Evolutionary conservation across 2,888 invertebrate genomes (phyloP).

Genomic region (Theretra japonica): DNA sequence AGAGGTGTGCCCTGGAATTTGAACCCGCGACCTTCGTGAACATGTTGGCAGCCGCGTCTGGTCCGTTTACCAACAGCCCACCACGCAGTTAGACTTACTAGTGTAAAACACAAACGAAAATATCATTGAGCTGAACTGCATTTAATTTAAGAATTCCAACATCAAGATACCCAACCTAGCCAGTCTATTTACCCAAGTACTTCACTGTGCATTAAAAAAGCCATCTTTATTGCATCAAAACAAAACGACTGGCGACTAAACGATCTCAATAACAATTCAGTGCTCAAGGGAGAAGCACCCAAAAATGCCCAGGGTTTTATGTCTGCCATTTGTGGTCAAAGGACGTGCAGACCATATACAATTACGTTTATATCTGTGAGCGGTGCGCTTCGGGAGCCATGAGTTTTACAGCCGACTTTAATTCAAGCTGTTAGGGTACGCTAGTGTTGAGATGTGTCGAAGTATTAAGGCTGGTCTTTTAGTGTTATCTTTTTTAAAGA

Average conservation of each 20-base stretch:
- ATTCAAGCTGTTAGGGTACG: conserved; percentile 44
- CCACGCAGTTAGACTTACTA: too few species aligned
- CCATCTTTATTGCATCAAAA: background rate
- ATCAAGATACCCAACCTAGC: too few species aligned
- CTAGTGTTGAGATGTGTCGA: background rate
- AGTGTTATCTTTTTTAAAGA: too few species aligned
- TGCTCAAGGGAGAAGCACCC: conserved; percentile 2
- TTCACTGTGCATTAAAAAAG: too few species aligned
- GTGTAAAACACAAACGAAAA: too few species aligned
- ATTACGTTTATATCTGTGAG: conserved; percentile 10
- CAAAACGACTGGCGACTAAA: background rate
- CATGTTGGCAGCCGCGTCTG: too few species aligned
- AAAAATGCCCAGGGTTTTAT: conserved; percentile 14
- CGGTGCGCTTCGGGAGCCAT: conserved; percentile 30
- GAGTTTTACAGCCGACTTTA: conserved; percentile 51
- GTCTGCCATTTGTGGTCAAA: background rate
- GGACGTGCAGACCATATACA: conserved; percentile 4
- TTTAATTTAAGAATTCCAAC: too few species aligned
- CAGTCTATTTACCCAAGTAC: too few species aligned
- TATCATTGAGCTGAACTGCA: too few species aligned
- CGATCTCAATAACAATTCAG: background rate
- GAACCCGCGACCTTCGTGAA: too few species aligned
- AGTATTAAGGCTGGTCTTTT: background rate
- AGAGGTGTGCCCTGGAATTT: too few species aligned
- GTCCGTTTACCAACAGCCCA: too few species aligned